A percentile compares a stretch with the other conserved stretches of the same genome.
phyloP scores from a whole-genome alignment of 1,140 invertebrate species.

The Phymorhynchus buccinoides region DNA sequence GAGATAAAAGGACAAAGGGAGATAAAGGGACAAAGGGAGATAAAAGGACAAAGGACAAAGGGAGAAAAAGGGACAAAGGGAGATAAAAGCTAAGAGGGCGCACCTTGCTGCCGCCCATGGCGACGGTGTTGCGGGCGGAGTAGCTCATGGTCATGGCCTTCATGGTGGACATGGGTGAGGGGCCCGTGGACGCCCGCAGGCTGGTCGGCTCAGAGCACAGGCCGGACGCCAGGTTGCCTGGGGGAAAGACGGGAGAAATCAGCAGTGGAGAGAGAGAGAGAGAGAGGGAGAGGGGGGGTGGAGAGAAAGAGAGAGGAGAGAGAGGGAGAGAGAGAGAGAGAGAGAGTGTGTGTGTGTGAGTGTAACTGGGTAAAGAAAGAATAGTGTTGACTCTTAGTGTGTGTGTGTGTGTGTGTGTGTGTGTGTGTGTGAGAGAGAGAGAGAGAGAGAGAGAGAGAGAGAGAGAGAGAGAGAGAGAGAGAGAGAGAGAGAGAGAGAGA shows the following conservation, averaged over 20 bases:
- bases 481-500: conserved; percentile 25
- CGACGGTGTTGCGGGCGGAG: conserved; percentile 36
- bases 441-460: no score
- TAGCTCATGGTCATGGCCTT: conserved; percentile 41
- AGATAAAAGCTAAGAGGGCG: background rate
- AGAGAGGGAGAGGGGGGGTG: no score
- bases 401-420: no score
- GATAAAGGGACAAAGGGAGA: background rate
- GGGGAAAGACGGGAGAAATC: no score
- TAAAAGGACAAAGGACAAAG: background rate
- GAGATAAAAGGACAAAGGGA: background rate
- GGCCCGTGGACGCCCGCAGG: conserved; percentile 28
- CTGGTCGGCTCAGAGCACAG: conserved; percentile 38
- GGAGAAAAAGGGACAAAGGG: background rate
- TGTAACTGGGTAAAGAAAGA: no score
- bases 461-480: conserved; percentile 29
- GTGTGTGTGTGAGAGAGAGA: no score
- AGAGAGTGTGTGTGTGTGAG: no score
- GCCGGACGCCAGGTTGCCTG: conserved; percentile 66
- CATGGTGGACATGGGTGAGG: conserved; percentile 41
- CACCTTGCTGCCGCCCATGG: conserved; percentile 62
- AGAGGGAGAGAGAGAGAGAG: no score
- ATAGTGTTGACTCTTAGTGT: no score
- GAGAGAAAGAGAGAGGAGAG: no score
- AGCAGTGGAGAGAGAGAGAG: no score